These are phyloP conservation scores for Ruditapes philippinarum DNA, from an alignment of 1,140 invertebrate genomes.

Conservation along the genomic window DNA sequence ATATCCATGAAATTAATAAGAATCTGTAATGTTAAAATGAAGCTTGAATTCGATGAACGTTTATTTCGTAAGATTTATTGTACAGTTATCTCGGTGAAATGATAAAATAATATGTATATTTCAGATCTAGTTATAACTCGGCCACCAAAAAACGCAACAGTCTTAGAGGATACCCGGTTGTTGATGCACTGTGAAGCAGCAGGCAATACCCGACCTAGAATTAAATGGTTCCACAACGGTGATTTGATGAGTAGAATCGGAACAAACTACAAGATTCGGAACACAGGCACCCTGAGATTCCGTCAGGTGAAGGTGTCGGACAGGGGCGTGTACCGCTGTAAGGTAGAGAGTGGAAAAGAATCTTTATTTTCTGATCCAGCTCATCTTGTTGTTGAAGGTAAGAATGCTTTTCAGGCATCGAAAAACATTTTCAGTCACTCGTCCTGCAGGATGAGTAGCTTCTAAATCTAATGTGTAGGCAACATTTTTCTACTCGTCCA, in stretches of 20 bases:
- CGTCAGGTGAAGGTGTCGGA: constrained; percentile 67
- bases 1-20: too few species aligned
- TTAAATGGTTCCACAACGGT: constrained; percentile 81
- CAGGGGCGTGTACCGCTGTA: constrained; percentile 69
- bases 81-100: too few species aligned
- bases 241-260: constrained; percentile 53
- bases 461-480: too few species aligned
- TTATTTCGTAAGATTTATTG: too few species aligned
- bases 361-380: constrained; percentile 65
- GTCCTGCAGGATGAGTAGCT: too few species aligned
- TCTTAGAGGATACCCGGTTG: constrained; percentile 66
- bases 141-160: constrained; percentile 69
- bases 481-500: too few species aligned
- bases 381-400: constrained; percentile 71
- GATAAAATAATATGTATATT: constrained; percentile 40
- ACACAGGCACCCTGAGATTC: constrained; percentile 67
- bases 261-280: constrained; percentile 66
- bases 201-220: constrained; percentile 81
- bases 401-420: too few species aligned
- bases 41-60: too few species aligned
- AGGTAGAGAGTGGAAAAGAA: constrained; percentile 59
- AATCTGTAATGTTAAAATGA: too few species aligned
- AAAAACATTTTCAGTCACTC: too few species aligned
- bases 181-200: constrained; percentile 75
- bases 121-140: constrained; percentile 70